phyloP scores from a whole-genome alignment of 2,888 invertebrate genomes.

The Quadroppia sp. region DNA sequence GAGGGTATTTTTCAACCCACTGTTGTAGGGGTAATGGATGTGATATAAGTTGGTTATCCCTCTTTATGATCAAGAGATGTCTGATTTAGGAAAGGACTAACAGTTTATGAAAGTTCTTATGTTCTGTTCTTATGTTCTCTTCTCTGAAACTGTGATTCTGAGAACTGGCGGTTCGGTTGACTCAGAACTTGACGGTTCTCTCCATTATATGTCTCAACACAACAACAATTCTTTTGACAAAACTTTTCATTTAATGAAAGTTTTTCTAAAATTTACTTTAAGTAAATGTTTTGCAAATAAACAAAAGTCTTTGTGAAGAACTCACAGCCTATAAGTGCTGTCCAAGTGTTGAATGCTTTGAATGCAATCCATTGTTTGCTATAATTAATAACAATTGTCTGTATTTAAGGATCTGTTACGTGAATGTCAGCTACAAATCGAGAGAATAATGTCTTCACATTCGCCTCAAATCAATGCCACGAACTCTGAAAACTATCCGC shows the following conservation, averaged over 20 bases:
- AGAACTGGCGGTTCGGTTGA: constrained; percentile 14
- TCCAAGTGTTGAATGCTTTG: not conserved
- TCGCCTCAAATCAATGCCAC: constrained; percentile 8
- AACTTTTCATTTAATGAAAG: not conserved
- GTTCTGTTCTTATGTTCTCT: not conserved
- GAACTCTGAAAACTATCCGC: constrained; percentile 14
- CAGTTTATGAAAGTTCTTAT: not conserved
- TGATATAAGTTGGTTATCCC: too few species aligned
- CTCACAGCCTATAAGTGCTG: too few species aligned
- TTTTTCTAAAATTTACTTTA: too few species aligned
- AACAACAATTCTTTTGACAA: constrained; percentile 15
- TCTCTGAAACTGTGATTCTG: constrained; percentile 26
- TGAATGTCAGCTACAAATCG: constrained; percentile 73
- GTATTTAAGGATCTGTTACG: constrained; percentile 69
- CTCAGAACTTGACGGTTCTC: not conserved
- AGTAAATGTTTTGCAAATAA: too few species aligned
- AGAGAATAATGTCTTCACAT: constrained; percentile 62
- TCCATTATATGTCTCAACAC: not conserved
- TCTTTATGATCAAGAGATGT: not conserved
- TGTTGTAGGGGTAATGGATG: too few species aligned
- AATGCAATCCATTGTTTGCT: not conserved
- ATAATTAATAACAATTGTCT: not conserved
- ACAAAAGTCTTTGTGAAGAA: constrained; percentile 17
- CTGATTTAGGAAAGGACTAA: not conserved
- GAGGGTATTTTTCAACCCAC: too few species aligned